Percentiles rank a stretch among this genome's conserved stretches.
These are phyloP conservation scores for Drosophila bocki DNA, from an alignment of 1,140 invertebrate genomes.

Conservation along the genomic window DNA sequence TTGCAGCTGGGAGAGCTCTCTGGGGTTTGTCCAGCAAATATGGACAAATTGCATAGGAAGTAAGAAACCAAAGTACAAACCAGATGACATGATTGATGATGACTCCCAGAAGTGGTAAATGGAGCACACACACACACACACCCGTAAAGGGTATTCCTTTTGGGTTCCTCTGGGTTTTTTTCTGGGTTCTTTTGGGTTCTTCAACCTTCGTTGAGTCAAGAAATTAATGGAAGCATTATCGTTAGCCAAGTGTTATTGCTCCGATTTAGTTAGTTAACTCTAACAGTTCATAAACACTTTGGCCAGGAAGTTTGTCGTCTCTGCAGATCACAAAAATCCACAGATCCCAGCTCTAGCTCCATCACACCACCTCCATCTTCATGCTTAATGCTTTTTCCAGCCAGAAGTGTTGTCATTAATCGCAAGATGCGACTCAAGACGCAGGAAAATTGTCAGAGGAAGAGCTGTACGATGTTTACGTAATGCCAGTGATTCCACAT, in stretches of 20 bases:
- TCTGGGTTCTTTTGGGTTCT: neutral
- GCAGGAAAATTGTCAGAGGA: conserved; percentile 66
- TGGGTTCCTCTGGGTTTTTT: conserved; percentile 8
- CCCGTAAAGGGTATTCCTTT: neutral
- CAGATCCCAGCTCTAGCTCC: neutral
- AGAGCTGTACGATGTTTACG: conserved; percentile 34
- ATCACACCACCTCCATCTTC: conserved; percentile 46
- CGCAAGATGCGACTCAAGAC: conserved; percentile 70
- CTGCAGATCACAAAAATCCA: neutral
- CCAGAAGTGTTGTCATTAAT: conserved; percentile 49
- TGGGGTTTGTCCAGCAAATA: conserved; percentile 49
- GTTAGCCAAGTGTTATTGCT: conserved; percentile 51
- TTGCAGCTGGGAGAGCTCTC: conserved; percentile 2
- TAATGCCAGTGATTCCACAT: conserved; percentile 45
- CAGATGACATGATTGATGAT: conserved; percentile 40
- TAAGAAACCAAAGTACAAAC: conserved; percentile 39
- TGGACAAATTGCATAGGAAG: conserved; percentile 74
- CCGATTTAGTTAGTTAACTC: conserved; percentile 83
- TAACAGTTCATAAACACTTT: conserved; percentile 80
- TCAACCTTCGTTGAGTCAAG: conserved; percentile 38
- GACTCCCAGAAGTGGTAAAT: neutral
- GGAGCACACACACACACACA: conserved; percentile 2
- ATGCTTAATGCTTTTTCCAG: conserved; percentile 45
- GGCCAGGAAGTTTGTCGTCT: conserved; percentile 12
- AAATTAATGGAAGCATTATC: conserved; percentile 36